These are phyloP conservation scores for Ladona fulva DNA, from an alignment of 1,140 invertebrate species.

Conservation along the genomic window DNA sequence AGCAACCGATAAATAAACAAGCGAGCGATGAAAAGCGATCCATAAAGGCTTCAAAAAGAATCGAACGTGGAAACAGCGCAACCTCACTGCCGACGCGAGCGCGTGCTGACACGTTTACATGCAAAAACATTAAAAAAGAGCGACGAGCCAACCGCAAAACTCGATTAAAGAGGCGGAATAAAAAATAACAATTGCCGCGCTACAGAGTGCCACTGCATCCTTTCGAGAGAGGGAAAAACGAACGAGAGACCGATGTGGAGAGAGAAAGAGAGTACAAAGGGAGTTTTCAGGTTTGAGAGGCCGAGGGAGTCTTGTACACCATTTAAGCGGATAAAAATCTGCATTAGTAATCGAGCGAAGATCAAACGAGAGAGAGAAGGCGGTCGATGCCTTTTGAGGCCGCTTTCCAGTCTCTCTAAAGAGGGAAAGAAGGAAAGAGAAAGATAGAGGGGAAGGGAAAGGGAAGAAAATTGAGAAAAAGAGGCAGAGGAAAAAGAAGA, in stretches of 20 bases:
- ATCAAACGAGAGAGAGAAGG: background rate
- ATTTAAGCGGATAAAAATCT: conserved; percentile 7
- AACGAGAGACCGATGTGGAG: background rate
- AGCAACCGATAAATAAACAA: too few species aligned
- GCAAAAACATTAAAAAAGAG: too few species aligned
- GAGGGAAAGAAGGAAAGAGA: background rate
- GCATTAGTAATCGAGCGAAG: background rate
- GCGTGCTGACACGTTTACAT: too few species aligned
- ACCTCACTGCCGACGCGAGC: too few species aligned
- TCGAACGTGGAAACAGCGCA: too few species aligned
- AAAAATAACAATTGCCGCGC: too few species aligned
- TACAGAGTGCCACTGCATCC: too few species aligned
- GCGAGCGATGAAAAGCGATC: too few species aligned
- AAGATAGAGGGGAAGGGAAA: background rate
- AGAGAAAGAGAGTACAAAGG: background rate
- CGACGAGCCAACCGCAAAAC: too few species aligned
- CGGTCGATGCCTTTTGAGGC: background rate
- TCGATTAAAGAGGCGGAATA: too few species aligned
- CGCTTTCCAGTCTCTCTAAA: background rate
- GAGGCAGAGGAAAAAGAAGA: background rate
- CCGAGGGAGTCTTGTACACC: background rate
- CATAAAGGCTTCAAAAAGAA: too few species aligned
- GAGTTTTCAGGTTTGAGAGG: too few species aligned
- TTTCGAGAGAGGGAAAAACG: background rate
- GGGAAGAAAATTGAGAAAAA: background rate